Evolutionary conservation across 2,888 invertebrate genomes (phyloP), one percentile per base, ranked within the genome.

Genomic region (Cephus rjabovi): DNA sequence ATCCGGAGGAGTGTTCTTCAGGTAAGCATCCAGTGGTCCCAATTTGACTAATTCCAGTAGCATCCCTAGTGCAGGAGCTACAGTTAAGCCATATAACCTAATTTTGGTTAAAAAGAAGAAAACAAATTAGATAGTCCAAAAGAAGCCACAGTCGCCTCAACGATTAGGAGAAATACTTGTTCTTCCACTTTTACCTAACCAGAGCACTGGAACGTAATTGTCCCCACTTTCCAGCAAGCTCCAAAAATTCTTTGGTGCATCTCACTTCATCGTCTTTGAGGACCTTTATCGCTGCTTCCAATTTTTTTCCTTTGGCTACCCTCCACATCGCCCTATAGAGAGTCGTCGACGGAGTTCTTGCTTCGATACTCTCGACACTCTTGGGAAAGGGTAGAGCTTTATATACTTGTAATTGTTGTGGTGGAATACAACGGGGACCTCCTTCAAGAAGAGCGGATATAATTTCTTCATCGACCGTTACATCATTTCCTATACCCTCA

Each of bases 251-350:
- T 95, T 96, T 91, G 30, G 92, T 93, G 77, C 85, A 85, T 77
- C 84, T 86, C 73, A 84, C 82, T 33, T 93, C 93, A 77, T 95
- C 95, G 76, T 94, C 93, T 86, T 95, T 96, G 30, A 97, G 91
- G 77, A 95, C 94, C 91, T 97, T 97, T 88, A 97, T 94, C 0
- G 96, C 97, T 23, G 97, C 96, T 86, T 96, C 94, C 35, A 96
- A 92, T 91, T 96, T 96, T 87, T 95, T 96, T 0, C 95, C 95
- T 88, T 95, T 95, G 68, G 95, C 94, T 31, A 96, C 93, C 87
- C 95, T 94, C 97, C 97, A 97, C 90, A 96, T 93, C 34, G 96
- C 96, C 89, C 95, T 94, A 88, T 95, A 95, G 23, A 91, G 79
- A 0, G 85, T 87, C 15, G 89, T 89, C n/a, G 79, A n/a, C 15